Base-by-base conservation (phyloP, 2,797 vertebrate genomes). In the Salarias fasciatus region DNA sequence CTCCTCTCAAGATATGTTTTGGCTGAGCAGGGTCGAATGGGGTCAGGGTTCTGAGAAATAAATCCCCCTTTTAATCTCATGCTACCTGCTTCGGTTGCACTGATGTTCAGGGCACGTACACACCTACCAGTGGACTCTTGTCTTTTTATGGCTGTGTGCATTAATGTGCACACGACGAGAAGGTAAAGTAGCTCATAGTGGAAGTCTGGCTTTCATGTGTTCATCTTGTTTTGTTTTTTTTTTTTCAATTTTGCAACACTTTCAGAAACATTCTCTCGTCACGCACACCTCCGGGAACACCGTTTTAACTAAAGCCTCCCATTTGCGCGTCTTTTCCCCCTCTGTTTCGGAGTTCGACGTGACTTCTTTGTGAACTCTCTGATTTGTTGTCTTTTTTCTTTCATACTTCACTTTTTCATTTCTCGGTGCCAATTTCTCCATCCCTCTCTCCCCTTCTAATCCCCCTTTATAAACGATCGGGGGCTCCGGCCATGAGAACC, bases 21-120 rank as follows among this genome's bases (percentile, higher is more conserved):
- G 83, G 86, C 80, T 86, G 82, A 82, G 61, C 79, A 53, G 84
- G 84, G 80, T 86, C 46, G 56, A 75, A 87, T 86, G 87, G 83
- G 86, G 86, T 88, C 80, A 87, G 75, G 85, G 85, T 85, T 82
- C 74, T 72, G 53, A 66, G 61, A 71, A 76, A 68, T 35, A 47
- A 71, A 28, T 76, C 69, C 82, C 72, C 72, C 75, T 75, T 24
- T 24, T 82, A 82, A 84, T 87, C 69, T 67, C 58, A 69, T 33
- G 3, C 67, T 62, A 73, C 53, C 54, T 14, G 44, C 72, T 66
- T 24, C 24, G 18, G 24, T n/a, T 24, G 18, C 18, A 24, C 24
- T 24, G 18, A 24, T 3, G 9, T 51, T 69, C 7, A 10, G 62
- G 0, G 63, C 72, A 82, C 70, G 42, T 61, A 81, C 68, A 75